phyloP scores from a whole-genome alignment of 2,113 vertebrate species.

The Solenodon paradoxus region DNA sequence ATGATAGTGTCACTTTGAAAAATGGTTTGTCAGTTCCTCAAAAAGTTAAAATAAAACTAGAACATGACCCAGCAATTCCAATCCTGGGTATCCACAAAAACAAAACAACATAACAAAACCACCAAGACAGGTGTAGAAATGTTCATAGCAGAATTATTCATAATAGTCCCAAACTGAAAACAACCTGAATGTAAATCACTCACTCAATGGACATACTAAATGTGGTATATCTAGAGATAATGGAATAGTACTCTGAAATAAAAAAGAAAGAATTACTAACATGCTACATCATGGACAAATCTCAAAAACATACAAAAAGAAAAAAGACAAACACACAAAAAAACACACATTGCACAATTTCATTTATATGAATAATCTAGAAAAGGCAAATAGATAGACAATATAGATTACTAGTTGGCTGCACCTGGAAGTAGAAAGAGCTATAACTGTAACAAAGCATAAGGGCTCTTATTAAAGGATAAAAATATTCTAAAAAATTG shows the following conservation, averaged over 20 bases:
- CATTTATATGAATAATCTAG: neutral
- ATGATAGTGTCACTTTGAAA: neutral
- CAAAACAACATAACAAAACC: neutral
- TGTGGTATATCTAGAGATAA: neutral
- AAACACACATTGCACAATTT: neutral
- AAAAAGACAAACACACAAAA: neutral
- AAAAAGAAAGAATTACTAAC: neutral
- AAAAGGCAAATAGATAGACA: neutral
- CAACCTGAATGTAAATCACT: neutral
- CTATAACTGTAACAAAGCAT: neutral
- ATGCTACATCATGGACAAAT: neutral
- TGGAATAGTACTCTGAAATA: neutral
- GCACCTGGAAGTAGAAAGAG: neutral
- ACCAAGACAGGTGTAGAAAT: neutral
- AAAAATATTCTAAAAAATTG: constrained; percentile 4
- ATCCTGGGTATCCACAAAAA: neutral
- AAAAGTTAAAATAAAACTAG: constrained; percentile 45
- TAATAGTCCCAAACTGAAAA: neutral
- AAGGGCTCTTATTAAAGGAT: neutral
- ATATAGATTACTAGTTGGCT: neutral
- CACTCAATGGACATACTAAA: neutral
- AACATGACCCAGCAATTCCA: constrained; percentile 5
- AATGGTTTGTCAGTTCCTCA: neutral
- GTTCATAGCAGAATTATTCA: neutral
- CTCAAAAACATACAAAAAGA: neutral